Conservation (phyloP, 2,113 vertebrate species). For the Pomatorhinus ruficollis region DNA sequence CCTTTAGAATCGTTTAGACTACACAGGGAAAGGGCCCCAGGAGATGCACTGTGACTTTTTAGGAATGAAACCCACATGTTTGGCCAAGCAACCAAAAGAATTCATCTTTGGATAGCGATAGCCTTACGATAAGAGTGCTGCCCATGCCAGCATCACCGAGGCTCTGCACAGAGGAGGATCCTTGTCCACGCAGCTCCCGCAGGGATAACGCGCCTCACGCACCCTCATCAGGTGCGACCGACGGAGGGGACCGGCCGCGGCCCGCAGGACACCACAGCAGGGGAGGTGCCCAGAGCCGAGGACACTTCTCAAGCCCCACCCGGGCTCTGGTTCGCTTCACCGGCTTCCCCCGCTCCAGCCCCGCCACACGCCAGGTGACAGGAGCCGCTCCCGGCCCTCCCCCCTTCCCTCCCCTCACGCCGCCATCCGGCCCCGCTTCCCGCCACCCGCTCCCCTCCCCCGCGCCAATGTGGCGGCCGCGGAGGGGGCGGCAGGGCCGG, state of each 20-base stretch:
- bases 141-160: not conserved
- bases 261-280: fast-evolving
- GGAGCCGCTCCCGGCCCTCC: not conserved
- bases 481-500: not conserved
- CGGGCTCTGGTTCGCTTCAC: fast-evolving
- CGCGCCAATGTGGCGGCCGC: not conserved
- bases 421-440: not conserved
- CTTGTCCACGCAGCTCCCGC: fast-evolving
- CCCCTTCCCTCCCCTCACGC: not conserved
- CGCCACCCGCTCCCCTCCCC: not conserved
- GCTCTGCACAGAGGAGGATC: fast-evolving
- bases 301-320: fast-evolving
- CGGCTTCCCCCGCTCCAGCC: not conserved
- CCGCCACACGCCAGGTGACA: not conserved
- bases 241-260: not conserved
- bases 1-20: not conserved
- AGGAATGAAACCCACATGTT: not conserved
- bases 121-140: not conserved
- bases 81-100: not conserved
- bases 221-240: fast-evolving
- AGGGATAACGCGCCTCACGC: fast-evolving
- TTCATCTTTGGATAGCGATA: not conserved
- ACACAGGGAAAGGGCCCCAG: not conserved
- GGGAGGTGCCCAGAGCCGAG: fast-evolving
- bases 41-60: not conserved